Conservation (phyloP, 2,888 invertebrate species). For the Pseudanteris insignis region DNA sequence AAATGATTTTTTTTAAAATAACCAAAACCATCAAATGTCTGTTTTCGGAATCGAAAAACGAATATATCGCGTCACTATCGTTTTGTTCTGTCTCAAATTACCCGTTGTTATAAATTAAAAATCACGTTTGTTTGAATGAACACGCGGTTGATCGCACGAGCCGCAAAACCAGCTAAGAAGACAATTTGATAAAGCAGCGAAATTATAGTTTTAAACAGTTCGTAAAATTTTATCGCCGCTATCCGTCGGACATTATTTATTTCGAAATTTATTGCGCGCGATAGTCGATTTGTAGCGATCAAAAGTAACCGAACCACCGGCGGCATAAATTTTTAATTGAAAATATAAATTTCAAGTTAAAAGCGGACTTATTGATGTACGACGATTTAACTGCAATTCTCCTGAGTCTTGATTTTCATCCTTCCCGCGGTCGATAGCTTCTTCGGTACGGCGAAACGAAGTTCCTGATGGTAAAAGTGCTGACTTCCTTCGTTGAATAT, state of each 20-base stretch:
- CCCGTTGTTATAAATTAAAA: too few species aligned
- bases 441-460: slow-evolving; percentile 41
- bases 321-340: slow-evolving; percentile 23
- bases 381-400: slow-evolving; percentile 40
- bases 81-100: too few species aligned
- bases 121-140: too few species aligned
- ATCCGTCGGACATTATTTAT: not conserved
- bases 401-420: slow-evolving; percentile 38
- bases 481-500: slow-evolving; percentile 39
- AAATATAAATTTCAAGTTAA: slow-evolving; percentile 24
- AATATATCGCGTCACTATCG: too few species aligned
- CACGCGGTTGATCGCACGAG: too few species aligned
- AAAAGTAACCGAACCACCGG: not conserved
- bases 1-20: too few species aligned
- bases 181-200: slow-evolving; percentile 6
- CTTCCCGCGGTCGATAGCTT: slow-evolving; percentile 37
- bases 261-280: slow-evolving; percentile 2
- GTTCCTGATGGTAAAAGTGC: slow-evolving; percentile 43
- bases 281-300: not conserved
- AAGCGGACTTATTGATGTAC: slow-evolving; percentile 24
- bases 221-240: slow-evolving; percentile 4
- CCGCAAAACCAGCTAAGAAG: slow-evolving; percentile 5
- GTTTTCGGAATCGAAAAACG: too few species aligned
- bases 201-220: slow-evolving; percentile 5
- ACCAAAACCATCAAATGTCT: too few species aligned